Conservation (phyloP, 2,888 invertebrate genomes). For the Physocephala rufipes region DNA sequence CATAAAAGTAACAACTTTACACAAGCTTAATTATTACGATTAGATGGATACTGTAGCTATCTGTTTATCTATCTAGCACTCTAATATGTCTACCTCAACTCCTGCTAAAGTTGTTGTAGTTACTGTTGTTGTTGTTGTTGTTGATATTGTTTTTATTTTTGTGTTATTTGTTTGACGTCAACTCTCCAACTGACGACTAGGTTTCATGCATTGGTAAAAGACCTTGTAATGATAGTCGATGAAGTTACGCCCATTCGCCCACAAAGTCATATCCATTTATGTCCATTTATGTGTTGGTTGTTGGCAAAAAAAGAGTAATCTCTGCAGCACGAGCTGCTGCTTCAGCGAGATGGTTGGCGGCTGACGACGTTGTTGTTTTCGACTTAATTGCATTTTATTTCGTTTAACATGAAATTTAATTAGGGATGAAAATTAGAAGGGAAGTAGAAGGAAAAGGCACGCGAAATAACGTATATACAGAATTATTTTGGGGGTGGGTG, state of each 20-base stretch:
- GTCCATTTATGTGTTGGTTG: slow-evolving; percentile 5
- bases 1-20: slow-evolving; percentile 3
- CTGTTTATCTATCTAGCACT: background rate
- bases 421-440: slow-evolving; percentile 46
- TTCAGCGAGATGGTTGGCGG: background rate
- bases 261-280: background rate
- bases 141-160: background rate
- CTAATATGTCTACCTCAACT: background rate
- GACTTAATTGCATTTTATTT: slow-evolving; percentile 60
- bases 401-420: slow-evolving; percentile 62
- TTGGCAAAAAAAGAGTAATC: background rate
- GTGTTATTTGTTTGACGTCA: background rate
- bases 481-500: background rate
- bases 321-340: slow-evolving; percentile 3
- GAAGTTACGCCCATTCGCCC: slow-evolving; percentile 13
- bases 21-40: slow-evolving; percentile 25
- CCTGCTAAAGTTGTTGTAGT: background rate
- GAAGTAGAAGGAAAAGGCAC: background rate
- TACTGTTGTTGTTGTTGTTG: slow-evolving; percentile 17
- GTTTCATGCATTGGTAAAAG: background rate
- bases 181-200: background rate
- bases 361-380: background rate
- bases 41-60: slow-evolving; percentile 14
- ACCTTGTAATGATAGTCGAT: too few species aligned
- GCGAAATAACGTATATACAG: background rate